These are phyloP conservation scores for Mythimna pallens DNA, from an alignment of 2,888 invertebrate genomes.

Conservation along the genomic window DNA sequence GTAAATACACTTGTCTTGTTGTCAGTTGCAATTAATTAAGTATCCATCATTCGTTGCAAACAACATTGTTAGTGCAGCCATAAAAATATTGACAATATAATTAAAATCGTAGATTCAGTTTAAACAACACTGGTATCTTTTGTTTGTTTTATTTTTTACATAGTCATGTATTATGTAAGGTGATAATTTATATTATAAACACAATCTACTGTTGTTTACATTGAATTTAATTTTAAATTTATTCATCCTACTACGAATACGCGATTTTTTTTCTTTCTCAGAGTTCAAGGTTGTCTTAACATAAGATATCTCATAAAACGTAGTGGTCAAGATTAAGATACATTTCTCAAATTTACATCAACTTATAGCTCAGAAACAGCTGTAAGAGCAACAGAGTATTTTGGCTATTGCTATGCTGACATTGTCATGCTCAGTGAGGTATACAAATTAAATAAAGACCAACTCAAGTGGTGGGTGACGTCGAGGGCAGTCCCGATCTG, in stretches of 20 bases:
- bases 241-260: no score
- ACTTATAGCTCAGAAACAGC: neutral
- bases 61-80: neutral
- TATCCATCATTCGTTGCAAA: neutral
- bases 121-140: neutral
- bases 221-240: neutral
- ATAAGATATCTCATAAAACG: neutral
- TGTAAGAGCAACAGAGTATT: neutral
- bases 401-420: neutral
- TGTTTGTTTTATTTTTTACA: neutral
- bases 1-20: slow-evolving; percentile 3
- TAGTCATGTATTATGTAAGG: neutral
- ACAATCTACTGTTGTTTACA: neutral
- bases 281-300: neutral
- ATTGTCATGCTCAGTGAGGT: neutral
- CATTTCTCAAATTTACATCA: neutral
- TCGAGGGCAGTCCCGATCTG: no score
- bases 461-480: no score
- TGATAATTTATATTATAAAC: neutral
- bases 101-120: neutral
- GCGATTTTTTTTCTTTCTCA: neutral
- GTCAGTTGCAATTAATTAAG: neutral
- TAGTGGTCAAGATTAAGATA: neutral
- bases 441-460: no score
- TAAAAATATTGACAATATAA: neutral